A percentile compares a stretch with the other conserved stretches of the same genome.
Evolutionary conservation across 1,140 invertebrate species (phyloP).

Genomic region (Triops cancriformis): DNA sequence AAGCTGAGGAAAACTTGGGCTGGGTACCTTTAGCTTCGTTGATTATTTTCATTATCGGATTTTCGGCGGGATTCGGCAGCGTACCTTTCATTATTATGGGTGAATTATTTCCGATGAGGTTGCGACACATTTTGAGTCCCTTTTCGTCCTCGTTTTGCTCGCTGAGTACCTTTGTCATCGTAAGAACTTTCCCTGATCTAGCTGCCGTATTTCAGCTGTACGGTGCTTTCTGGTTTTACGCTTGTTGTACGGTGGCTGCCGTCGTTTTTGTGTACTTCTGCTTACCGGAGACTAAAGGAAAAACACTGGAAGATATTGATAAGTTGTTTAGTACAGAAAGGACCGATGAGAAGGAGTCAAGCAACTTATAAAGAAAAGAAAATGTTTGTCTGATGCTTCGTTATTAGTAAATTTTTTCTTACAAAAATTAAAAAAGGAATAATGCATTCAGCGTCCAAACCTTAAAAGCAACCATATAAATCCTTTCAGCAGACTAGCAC

Average conservation of each 20-base stretch:
- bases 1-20: slow-evolving; percentile 34
- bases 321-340: background rate
- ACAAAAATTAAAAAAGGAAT: too few species aligned
- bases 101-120: slow-evolving; percentile 50
- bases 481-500: too few species aligned
- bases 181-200: slow-evolving; percentile 62
- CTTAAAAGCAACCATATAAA: too few species aligned
- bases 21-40: slow-evolving; percentile 46
- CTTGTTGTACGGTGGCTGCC: slow-evolving; percentile 52
- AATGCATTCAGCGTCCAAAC: too few species aligned
- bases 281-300: slow-evolving; percentile 87
- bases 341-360: background rate
- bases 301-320: slow-evolving; percentile 65
- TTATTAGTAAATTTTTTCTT: too few species aligned
- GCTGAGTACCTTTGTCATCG: slow-evolving; percentile 75
- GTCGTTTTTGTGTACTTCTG: slow-evolving; percentile 61
- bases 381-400: too few species aligned
- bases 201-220: slow-evolving; percentile 54
- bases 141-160: slow-evolving; percentile 60
- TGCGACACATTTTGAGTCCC: slow-evolving; percentile 41
- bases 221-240: slow-evolving; percentile 76
- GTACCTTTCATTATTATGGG: slow-evolving; percentile 45
- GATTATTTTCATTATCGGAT: slow-evolving; percentile 47
- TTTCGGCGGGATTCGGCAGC: slow-evolving; percentile 45
- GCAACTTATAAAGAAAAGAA: too few species aligned